Evolutionary conservation across 2,113 vertebrate genomes (phyloP).

Genomic region (Jacana jacana): DNA sequence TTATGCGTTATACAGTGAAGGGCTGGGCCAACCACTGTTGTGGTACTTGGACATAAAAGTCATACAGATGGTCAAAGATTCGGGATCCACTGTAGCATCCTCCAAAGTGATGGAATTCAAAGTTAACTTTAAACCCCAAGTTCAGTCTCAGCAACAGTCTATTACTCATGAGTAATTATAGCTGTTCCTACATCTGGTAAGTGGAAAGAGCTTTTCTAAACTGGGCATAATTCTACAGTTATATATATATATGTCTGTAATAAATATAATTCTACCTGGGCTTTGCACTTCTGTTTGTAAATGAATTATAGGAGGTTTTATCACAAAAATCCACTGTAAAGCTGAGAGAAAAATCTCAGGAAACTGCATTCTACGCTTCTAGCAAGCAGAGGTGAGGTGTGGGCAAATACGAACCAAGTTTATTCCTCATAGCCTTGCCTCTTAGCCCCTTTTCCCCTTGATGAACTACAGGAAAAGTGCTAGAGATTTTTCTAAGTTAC

Average conservation of each 20-base stretch:
- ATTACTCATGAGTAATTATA: background rate
- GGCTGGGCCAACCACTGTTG: background rate
- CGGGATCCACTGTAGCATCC: fast-evolving
- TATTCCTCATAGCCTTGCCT: background rate
- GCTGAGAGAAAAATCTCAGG: background rate
- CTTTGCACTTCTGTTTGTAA: background rate
- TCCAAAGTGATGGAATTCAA: background rate
- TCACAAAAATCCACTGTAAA: background rate
- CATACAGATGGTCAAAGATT: background rate
- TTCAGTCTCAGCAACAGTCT: background rate
- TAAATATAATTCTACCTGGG: background rate
- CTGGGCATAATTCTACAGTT: background rate
- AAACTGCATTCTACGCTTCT: background rate
- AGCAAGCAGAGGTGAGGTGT: background rate
- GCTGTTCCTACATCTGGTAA: background rate
- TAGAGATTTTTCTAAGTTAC: background rate
- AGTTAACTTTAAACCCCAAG: background rate
- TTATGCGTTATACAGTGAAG: fast-evolving
- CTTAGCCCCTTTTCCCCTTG: background rate
- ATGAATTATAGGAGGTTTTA: background rate
- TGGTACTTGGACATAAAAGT: background rate
- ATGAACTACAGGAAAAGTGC: background rate
- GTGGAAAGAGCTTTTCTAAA: background rate
- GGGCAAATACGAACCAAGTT: background rate
- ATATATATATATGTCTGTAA: background rate